Percentiles rank a stretch among this genome's conserved stretches.
Evolutionary conservation across 92 coral and sea anemone genomes (phyloP).

Genomic region (Metridium senile): DNA sequence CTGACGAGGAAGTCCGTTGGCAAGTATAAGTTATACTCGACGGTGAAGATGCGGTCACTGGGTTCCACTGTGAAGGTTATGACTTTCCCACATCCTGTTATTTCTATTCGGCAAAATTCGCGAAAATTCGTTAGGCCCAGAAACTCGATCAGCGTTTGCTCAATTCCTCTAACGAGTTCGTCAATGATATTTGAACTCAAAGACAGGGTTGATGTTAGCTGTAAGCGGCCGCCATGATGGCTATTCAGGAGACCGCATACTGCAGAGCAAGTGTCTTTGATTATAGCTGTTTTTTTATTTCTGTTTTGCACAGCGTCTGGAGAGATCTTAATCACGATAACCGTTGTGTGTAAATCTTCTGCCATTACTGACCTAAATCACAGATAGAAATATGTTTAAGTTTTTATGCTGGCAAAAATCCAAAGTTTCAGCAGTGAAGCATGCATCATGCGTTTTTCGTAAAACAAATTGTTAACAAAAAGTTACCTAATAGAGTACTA

Average conservation of each 20-base stretch:
- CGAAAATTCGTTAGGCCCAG: slow-evolving; percentile 33
- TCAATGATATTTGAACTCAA: slow-evolving; percentile 25
- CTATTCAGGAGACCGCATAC: slow-evolving; percentile 41
- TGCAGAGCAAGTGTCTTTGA: slow-evolving; percentile 24
- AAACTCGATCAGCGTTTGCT: slow-evolving; percentile 39
- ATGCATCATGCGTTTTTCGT: too few relatives aligned
- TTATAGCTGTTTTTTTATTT: slow-evolving; percentile 19
- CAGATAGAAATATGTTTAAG: too few relatives aligned
- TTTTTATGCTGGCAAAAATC: too few relatives aligned
- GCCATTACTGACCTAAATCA: too few relatives aligned
- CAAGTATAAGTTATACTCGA: slow-evolving; percentile 26
- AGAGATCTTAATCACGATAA: slow-evolving; percentile 12
- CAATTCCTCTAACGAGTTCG: slow-evolving; percentile 41
- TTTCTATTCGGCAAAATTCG: slow-evolving; percentile 15
- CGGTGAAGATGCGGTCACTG: slow-evolving; percentile 34
- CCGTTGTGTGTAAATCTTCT: too few relatives aligned
- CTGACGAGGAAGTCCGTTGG: slow-evolving; percentile 39
- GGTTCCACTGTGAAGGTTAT: slow-evolving; percentile 19
- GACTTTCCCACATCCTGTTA: slow-evolving; percentile 18
- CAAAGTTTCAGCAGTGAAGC: too few relatives aligned
- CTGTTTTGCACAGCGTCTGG: slow-evolving; percentile 25
- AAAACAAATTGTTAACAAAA: too few relatives aligned
- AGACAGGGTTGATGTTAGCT: slow-evolving; percentile 18
- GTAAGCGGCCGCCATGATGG: slow-evolving; percentile 25
- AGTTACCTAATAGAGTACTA: too few relatives aligned